Percentiles rank a stretch among this genome's conserved stretches.
These are phyloP conservation scores for Hypomecis atomaria DNA, from an alignment of 2,888 invertebrate species.

Conservation along the genomic window DNA sequence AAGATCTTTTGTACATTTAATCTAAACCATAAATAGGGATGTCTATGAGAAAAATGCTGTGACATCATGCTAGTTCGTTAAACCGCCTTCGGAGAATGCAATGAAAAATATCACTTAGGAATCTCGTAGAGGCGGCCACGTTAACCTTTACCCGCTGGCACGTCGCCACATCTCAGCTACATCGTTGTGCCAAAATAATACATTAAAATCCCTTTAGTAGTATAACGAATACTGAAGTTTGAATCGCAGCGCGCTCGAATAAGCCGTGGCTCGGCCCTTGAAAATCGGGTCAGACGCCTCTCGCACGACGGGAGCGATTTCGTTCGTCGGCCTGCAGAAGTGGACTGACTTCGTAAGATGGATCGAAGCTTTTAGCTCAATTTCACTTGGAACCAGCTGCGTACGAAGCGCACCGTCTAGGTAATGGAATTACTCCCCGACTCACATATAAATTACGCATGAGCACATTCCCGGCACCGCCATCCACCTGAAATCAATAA, in stretches of 20 bases:
- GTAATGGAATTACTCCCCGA: conserved; percentile 64
- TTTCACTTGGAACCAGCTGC: conserved; percentile 68
- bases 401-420: conserved; percentile 61
- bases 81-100: conserved; percentile 65
- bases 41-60: conserved; percentile 73
- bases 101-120: conserved; percentile 79
- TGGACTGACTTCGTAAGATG: conserved; percentile 75
- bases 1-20: conserved; percentile 54
- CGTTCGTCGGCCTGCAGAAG: conserved; percentile 73
- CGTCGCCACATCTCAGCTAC: conserved; percentile 64
- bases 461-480: conserved; percentile 48
- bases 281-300: conserved; percentile 71
- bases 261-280: conserved; percentile 58
- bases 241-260: conserved; percentile 57
- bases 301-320: conserved; percentile 65
- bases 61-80: conserved; percentile 79
- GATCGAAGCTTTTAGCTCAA: conserved; percentile 80
- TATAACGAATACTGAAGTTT: conserved; percentile 70
- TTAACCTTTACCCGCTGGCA: conserved; percentile 78
- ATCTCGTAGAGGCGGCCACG: conserved; percentile 68
- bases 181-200: conserved; percentile 79
- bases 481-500: conserved; percentile 45
- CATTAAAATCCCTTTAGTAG: conserved; percentile 75
- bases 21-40: conserved; percentile 69
- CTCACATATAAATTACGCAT: conserved; percentile 67